These are phyloP conservation scores for Nipponacmea schrenckii DNA, from an alignment of 2,888 invertebrate species.

Conservation along the genomic window DNA sequence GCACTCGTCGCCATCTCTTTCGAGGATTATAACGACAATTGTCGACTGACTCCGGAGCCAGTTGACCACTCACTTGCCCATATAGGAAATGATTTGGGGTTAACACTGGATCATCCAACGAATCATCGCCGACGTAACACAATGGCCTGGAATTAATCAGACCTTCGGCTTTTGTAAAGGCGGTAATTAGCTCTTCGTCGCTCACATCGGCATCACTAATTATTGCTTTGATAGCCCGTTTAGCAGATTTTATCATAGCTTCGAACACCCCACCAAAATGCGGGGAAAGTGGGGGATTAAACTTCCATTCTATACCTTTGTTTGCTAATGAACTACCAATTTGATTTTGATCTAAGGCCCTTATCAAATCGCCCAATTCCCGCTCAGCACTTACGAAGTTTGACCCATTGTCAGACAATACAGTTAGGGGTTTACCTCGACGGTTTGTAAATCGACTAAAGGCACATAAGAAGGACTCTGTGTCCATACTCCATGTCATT, in stretches of 20 bases:
- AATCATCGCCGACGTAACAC: constrained; percentile 18
- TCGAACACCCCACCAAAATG: constrained; percentile 64
- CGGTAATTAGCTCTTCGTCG: constrained; percentile 9
- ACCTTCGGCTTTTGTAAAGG: constrained; percentile 19
- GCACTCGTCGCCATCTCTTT: constrained; percentile 12
- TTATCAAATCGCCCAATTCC: constrained; percentile 23
- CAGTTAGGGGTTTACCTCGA: constrained; percentile 21
- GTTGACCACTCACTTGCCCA: background rate
- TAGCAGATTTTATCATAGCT: constrained; percentile 58
- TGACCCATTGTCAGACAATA: constrained; percentile 34
- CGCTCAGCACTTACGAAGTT: constrained; percentile 34
- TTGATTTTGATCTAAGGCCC: constrained; percentile 14
- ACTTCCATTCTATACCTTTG: constrained; percentile 55
- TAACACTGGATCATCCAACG: constrained; percentile 15
- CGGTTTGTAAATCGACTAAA: constrained; percentile 2
- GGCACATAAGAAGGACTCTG: too few species aligned
- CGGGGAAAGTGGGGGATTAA: constrained; percentile 56
- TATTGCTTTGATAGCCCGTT: constrained; percentile 30
- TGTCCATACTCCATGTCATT: too few species aligned
- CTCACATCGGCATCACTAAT: background rate
- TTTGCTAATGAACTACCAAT: constrained; percentile 21
- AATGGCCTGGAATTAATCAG: constrained; percentile 22
- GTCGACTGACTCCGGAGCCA: constrained; percentile 8
- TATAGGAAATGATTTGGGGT: constrained; percentile 24
- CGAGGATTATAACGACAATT: constrained; percentile 6